Percentiles rank a stretch among this genome's conserved stretches.
Evolutionary conservation across 2,888 invertebrate species (phyloP).

Genomic region (Taphrorychus bicolor): DNA sequence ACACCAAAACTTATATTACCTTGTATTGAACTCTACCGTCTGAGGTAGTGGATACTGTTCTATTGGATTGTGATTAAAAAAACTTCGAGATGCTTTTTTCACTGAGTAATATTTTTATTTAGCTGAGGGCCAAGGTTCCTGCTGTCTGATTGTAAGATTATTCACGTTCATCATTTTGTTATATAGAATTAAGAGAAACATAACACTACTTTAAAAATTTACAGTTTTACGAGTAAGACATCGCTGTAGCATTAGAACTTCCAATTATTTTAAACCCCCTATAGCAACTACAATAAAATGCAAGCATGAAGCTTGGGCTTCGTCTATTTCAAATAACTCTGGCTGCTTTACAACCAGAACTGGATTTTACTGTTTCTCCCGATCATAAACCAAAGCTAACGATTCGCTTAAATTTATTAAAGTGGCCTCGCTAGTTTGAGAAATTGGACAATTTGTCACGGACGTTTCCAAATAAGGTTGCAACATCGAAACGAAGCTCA

Average conservation of each 20-base stretch:
- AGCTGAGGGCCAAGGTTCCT: not conserved
- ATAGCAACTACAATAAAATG: not conserved
- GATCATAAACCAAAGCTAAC: slow-evolving; percentile 2
- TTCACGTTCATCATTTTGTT: too few species aligned
- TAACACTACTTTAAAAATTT: too few species aligned
- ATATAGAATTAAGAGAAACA: too few species aligned
- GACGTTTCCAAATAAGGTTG: slow-evolving; percentile 18
- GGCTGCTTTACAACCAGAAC: not conserved
- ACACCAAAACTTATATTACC: slow-evolving; percentile 17
- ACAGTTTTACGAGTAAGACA: too few species aligned
- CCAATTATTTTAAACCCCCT: not conserved
- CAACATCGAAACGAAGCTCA: slow-evolving; percentile 14
- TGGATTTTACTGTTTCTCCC: not conserved
- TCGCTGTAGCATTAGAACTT: too few species aligned
- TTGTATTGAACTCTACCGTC: slow-evolving; percentile 4
- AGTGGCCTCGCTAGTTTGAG: slow-evolving; percentile 9
- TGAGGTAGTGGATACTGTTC: not conserved
- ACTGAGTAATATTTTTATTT: not conserved
- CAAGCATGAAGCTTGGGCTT: not conserved
- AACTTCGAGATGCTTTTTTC: not conserved
- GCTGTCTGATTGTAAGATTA: not conserved
- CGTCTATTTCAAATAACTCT: not conserved
- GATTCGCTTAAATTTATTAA: slow-evolving; percentile 16
- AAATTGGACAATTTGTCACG: slow-evolving; percentile 26
- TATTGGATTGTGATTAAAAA: not conserved